Evolutionary conservation across 2,888 invertebrate species (phyloP), one percentile per base, ranked within the genome.

Genomic region (Trilocha varians): DNA sequence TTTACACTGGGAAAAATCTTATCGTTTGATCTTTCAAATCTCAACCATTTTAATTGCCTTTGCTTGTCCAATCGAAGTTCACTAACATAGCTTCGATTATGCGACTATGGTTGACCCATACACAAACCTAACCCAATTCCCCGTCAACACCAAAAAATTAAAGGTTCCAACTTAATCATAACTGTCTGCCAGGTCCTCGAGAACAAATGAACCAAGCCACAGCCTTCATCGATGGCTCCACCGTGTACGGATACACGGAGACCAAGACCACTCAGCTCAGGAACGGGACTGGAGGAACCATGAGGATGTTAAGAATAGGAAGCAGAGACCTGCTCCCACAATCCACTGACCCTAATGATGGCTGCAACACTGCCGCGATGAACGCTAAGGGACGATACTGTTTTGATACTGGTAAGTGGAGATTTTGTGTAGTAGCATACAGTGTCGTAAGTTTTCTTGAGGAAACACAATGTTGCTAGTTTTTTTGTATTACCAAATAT

Each of bases 181-280:
- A 35, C 34, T 3, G 38, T 4, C 16, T 8, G 48, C 5, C 59
- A 89, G 90, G 94, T 11, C 91, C 93, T 1, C 86, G 96, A 5
- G 91, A 97, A 60, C 97, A 96, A 62, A 67, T 96, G 42, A 95
- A 94, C 76, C 96, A 96, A 78, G 93, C 92, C 0, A 91, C 94
- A 0, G 87, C 95, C 0, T 97, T 90, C 71, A 89, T 97, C 13
- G 97, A 97, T 67, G 96, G 89, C 0, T 96, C 96, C 0, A 88
- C 89, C 1, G 89, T 97, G 9, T 97, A 97, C 62, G 94, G 96
- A 0, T 88, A 88, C 39, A 84, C 85, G 2, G 78, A 83, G 3
- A 65, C 72, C 4, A 76, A 88, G 2, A 87, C 79, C 32, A 64
- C 58, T 0, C 64, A 78, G 1, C 70, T 92, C n/a, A 80, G 91